A percentile compares a stretch with the other conserved stretches of the same genome.
Evolutionary conservation across 2,113 vertebrate genomes (phyloP).

Genomic region (Microtus pennsylvanicus): DNA sequence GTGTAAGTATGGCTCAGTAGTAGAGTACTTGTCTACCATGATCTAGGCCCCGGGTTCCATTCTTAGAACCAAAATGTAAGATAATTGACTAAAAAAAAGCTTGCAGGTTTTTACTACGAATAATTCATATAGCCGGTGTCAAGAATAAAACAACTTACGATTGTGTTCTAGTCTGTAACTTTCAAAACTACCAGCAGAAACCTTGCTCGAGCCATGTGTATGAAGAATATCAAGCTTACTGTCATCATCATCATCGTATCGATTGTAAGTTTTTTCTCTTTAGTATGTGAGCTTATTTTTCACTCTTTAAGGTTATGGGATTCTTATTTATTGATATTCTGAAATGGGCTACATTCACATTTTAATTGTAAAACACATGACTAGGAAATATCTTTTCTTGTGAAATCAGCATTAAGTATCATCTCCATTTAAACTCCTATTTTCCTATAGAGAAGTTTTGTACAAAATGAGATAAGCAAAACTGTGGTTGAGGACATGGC

Average conservation of each 20-base stretch:
- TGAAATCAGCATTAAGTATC: slow-evolving; percentile 45
- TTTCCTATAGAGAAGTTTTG: background rate
- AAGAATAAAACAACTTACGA: background rate
- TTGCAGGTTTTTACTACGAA: background rate
- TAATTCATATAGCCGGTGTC: background rate
- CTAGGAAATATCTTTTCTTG: background rate
- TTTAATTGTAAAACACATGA: slow-evolving; percentile 9
- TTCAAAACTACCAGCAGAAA: slow-evolving; percentile 99
- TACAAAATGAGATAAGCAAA: background rate
- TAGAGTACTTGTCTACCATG: background rate
- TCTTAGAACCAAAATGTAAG: background rate
- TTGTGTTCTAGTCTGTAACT: slow-evolving; percentile 93
- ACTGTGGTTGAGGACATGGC: background rate
- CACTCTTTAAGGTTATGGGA: background rate
- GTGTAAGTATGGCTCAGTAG: background rate
- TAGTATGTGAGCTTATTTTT: slow-evolving; percentile 46
- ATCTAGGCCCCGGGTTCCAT: background rate
- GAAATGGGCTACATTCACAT: background rate
- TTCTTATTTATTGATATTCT: slow-evolving; percentile 15
- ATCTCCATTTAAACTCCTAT: background rate
- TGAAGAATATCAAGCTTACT: slow-evolving; percentile 99
- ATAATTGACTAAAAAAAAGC: slow-evolving; percentile 33
- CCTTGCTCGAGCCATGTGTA: slow-evolving; percentile 98
- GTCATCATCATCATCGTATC: slow-evolving; percentile 92
- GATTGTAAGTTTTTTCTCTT: slow-evolving; percentile 76